Percentiles rank a stretch among this genome's conserved stretches.
These are phyloP conservation scores for Erebia ligea DNA, from an alignment of 2,888 invertebrate species.

Conservation along the genomic window DNA sequence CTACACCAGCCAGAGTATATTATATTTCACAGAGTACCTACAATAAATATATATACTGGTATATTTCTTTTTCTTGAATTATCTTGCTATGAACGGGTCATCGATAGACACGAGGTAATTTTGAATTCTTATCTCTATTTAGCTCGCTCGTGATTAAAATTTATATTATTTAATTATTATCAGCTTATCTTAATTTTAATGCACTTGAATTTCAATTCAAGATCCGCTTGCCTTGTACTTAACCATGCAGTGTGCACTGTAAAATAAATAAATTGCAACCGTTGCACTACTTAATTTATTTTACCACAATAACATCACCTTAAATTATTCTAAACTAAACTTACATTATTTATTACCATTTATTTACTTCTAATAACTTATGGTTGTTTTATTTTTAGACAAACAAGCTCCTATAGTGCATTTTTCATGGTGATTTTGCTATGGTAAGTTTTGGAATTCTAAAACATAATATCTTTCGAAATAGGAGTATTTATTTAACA, in stretches of 20 bases:
- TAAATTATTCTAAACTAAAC: not conserved
- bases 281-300: too few species aligned
- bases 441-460: slow-evolving; percentile 13
- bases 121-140: not conserved
- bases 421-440: slow-evolving; percentile 9
- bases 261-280: too few species aligned
- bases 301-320: not conserved
- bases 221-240: not conserved
- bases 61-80: too few species aligned
- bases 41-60: too few species aligned
- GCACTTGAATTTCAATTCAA: slow-evolving; percentile 9
- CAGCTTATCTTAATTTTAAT: not conserved
- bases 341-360: not conserved
- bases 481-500: too few species aligned
- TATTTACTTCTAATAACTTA: not conserved
- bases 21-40: too few species aligned
- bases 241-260: too few species aligned
- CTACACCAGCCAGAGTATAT: too few species aligned
- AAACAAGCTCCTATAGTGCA: not conserved
- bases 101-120: not conserved
- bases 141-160: not conserved
- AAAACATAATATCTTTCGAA: too few species aligned
- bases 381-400: slow-evolving; percentile 22
- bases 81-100: not conserved
- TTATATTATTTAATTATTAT: slow-evolving; percentile 7